Evolutionary conservation across 2,888 invertebrate species (phyloP).

Genomic region (Pheosia tremula): DNA sequence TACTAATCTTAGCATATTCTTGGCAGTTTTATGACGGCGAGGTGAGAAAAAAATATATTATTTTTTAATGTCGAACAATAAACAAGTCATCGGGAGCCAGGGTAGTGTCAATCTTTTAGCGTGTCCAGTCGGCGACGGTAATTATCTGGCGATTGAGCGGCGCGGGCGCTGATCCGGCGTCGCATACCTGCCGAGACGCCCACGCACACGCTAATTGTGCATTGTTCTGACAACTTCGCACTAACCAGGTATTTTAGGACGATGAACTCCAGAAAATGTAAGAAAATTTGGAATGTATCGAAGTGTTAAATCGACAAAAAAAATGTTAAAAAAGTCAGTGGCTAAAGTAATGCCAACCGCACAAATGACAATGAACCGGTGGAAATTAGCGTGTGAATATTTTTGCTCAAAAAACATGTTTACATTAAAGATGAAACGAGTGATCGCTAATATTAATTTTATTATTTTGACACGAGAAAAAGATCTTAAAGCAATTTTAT

Average conservation of each 20-base stretch:
- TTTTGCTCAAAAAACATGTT: neutral
- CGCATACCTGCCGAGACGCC: conserved; percentile 57
- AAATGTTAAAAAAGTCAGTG: neutral
- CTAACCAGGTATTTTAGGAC: conserved; percentile 55
- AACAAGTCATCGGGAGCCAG: conserved; percentile 65
- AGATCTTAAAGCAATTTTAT: conserved; percentile 20
- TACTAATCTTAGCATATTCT: conserved; percentile 54
- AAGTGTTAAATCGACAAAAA: conserved; percentile 41
- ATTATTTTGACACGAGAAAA: conserved; percentile 26
- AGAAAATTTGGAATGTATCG: conserved; percentile 15
- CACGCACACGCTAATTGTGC: conserved; percentile 62
- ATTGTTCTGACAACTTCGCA: conserved; percentile 68
- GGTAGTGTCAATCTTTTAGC: conserved; percentile 74
- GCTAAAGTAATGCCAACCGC: neutral
- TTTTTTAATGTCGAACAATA: conserved; percentile 64
- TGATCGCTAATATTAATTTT: conserved; percentile 10
- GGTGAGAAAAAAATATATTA: conserved; percentile 53
- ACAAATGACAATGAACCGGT: neutral
- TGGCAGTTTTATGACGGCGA: conserved; percentile 53
- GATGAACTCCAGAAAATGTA: conserved; percentile 45
- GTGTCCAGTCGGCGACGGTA: conserved; percentile 64
- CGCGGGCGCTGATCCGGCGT: conserved; percentile 27
- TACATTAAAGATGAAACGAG: neutral
- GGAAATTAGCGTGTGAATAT: neutral
- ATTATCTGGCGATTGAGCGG: conserved; percentile 62